A percentile compares a stretch with the other conserved stretches of the same genome.
Evolutionary conservation across 2,113 vertebrate genomes (phyloP).

Genomic region (Platysteira castanea): DNA sequence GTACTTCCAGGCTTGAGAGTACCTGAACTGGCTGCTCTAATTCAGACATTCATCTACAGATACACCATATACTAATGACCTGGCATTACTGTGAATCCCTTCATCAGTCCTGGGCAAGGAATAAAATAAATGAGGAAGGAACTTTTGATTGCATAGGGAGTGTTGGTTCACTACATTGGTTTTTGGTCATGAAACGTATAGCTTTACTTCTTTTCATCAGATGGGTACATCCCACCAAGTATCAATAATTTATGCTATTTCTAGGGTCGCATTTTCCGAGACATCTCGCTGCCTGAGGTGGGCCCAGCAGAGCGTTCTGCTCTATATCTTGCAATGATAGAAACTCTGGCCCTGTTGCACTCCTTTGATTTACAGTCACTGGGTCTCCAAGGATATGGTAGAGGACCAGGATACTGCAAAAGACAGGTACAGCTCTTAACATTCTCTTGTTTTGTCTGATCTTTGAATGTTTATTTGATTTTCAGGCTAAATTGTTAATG

Average conservation of each 20-base stretch:
- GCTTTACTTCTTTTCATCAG: not conserved
- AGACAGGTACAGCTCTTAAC: slow-evolving; percentile 80
- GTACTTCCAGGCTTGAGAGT: not conserved
- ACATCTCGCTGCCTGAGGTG: slow-evolving; percentile 77
- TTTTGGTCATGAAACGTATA: not conserved
- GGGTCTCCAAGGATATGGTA: slow-evolving; percentile 80
- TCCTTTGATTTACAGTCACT: slow-evolving; percentile 75
- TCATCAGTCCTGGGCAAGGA: not conserved
- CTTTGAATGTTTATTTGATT: not conserved
- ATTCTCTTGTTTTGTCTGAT: not conserved
- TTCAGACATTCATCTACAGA: not conserved
- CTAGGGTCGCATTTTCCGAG: slow-evolving; percentile 89
- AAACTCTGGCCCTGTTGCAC: slow-evolving; percentile 84
- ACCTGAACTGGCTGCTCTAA: not conserved
- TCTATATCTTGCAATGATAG: slow-evolving; percentile 82
- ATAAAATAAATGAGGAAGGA: not conserved
- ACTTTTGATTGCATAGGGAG: not conserved
- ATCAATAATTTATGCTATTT: not conserved
- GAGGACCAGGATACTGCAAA: slow-evolving; percentile 83
- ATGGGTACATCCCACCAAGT: not conserved
- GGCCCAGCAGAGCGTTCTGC: slow-evolving; percentile 82
- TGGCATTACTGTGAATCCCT: not conserved
- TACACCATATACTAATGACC: not conserved
- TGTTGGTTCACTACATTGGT: not conserved
- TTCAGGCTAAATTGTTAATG: not conserved